phyloP scores from a whole-genome alignment of 2,888 invertebrate genomes.

The Plagodis pulveraria region DNA sequence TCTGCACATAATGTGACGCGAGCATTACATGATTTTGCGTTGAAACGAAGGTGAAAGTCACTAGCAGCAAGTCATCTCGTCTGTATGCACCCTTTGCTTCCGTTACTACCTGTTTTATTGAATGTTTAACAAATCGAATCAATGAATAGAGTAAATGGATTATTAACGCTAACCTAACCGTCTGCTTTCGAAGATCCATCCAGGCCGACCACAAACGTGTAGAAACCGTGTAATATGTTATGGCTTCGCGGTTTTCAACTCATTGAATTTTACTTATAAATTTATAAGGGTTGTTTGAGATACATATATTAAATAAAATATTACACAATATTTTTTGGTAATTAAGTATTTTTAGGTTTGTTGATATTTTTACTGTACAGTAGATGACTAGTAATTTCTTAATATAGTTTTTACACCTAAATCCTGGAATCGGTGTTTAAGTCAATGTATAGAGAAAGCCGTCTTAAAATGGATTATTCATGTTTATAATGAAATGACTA shows the following conservation, averaged over 20 bases:
- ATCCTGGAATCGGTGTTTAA: too few relatives aligned
- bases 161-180: conserved; percentile 37
- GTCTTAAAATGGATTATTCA: too few relatives aligned
- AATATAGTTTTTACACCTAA: too few relatives aligned
- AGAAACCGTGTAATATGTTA: conserved; percentile 43
- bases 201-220: conserved; percentile 38
- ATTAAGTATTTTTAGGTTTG: too few relatives aligned
- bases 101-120: conserved; percentile 44
- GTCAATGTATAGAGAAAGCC: too few relatives aligned
- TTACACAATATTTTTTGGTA: too few relatives aligned
- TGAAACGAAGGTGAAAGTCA: conserved; percentile 64
- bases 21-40: conserved; percentile 51
- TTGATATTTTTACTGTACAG: too few relatives aligned
- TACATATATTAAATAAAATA: background rate
- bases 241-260: conserved; percentile 54
- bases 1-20: conserved; percentile 47
- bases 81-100: conserved; percentile 52
- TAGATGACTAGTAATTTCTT: too few relatives aligned
- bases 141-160: conserved; percentile 51
- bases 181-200: conserved; percentile 33
- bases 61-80: conserved; percentile 51
- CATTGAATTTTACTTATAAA: conserved; percentile 20
- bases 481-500: too few relatives aligned
- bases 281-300: conserved; percentile 6
- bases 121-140: conserved; percentile 50